Conservation (phyloP, 2,888 invertebrate genomes). For the Patella caerulea region DNA sequence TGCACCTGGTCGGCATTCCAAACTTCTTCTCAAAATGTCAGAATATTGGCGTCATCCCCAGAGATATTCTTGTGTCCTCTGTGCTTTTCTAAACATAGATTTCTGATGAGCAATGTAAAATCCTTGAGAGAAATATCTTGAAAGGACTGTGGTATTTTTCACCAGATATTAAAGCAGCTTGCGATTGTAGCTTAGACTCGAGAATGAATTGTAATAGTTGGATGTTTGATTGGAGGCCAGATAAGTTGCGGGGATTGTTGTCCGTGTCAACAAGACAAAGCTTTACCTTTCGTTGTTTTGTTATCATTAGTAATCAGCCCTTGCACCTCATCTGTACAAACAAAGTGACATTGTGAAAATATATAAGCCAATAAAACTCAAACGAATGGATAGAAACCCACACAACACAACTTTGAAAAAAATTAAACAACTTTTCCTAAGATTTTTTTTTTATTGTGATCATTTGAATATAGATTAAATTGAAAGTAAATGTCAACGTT, state of each 20-base stretch:
- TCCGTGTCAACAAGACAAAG: background rate
- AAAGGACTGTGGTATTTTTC: conserved; percentile 1
- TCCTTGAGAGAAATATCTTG: conserved; percentile 1
- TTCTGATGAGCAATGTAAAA: background rate
- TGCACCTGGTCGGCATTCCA: conserved; percentile 9
- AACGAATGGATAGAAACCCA: too few species aligned
- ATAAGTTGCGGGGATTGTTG: background rate
- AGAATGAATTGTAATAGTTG: background rate
- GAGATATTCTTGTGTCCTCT: conserved; percentile 4
- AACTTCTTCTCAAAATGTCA: conserved; percentile 5
- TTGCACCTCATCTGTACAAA: background rate
- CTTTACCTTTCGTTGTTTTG: background rate
- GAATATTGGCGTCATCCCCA: background rate
- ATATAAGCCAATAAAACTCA: too few species aligned
- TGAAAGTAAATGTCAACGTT: too few species aligned
- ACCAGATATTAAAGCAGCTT: conserved; percentile 2
- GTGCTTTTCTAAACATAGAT: background rate
- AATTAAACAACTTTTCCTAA: too few species aligned
- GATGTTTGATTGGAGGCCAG: conserved; percentile 8
- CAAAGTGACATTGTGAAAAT: background rate
- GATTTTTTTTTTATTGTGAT: too few species aligned
- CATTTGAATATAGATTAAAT: too few species aligned
- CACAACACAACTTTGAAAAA: too few species aligned
- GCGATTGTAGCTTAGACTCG: background rate
- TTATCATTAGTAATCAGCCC: background rate